A percentile compares a stretch with the other conserved stretches of the same genome.
phyloP scores from a whole-genome alignment of 2,888 invertebrate genomes.

The Cantharis flavilabris region DNA sequence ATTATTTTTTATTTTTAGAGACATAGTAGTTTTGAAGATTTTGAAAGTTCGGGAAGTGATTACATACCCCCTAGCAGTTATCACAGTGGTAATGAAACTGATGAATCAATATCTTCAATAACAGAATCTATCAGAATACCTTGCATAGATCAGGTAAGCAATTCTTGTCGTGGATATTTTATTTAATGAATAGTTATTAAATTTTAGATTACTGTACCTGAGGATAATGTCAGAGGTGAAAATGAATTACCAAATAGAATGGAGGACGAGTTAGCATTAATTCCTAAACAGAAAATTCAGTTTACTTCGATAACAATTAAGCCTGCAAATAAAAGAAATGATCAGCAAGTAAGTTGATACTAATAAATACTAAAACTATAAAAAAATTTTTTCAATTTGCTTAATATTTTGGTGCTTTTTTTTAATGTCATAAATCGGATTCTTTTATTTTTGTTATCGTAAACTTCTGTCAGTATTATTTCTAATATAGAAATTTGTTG shows the following conservation, averaged over 20 bases:
- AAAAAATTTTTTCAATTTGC: background rate
- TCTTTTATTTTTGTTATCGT: background rate
- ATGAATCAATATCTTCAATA: background rate
- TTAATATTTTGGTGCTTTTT: background rate
- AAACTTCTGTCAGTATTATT: background rate
- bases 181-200: background rate
- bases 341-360: too few species aligned
- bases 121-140: background rate
- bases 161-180: background rate
- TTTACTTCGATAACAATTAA: too few species aligned
- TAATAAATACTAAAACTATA: background rate
- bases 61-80: background rate
- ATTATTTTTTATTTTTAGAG: too few species aligned
- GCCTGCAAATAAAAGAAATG: too few species aligned
- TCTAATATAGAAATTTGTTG: background rate
- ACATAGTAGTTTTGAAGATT: background rate
- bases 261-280: too few species aligned
- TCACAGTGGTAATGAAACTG: too few species aligned
- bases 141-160: background rate
- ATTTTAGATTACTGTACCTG: too few species aligned
- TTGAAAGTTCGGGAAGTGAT: background rate
- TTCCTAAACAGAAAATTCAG: too few species aligned
- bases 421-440: background rate
- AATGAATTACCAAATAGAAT: too few species aligned
- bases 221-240: too few species aligned